A percentile compares a stretch with the other conserved stretches of the same genome.
Evolutionary conservation across 2,888 invertebrate genomes (phyloP).

Genomic region (Brachynemurus nebulosus): DNA sequence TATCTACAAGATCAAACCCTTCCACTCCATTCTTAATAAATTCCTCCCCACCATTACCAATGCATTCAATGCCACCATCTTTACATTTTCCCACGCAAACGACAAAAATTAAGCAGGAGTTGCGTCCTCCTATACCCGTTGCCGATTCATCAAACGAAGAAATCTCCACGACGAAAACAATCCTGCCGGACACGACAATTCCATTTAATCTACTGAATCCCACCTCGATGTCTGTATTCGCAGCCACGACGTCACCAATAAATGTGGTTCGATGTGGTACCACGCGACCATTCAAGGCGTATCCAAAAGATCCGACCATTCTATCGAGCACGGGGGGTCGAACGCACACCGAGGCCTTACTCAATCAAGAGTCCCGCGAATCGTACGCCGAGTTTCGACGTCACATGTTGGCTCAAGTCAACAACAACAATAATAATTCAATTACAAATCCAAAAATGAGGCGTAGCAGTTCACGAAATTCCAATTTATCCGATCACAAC

Average conservation of each 20-base stretch:
- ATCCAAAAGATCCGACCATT: slow-evolving; percentile 47
- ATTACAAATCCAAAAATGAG: slow-evolving; percentile 60
- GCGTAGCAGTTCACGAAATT: slow-evolving; percentile 27
- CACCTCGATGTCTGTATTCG: slow-evolving; percentile 2
- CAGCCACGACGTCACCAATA: slow-evolving; percentile 9
- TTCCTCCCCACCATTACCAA: slow-evolving; percentile 18
- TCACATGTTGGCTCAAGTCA: slow-evolving; percentile 51
- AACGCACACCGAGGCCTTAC: slow-evolving; percentile 31
- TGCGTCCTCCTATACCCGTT: background rate
- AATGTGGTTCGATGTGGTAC: slow-evolving; percentile 21
- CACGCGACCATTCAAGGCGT: slow-evolving; percentile 53
- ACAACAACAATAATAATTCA: slow-evolving; percentile 38
- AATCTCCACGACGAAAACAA: background rate
- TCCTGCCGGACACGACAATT: background rate
- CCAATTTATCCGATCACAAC: slow-evolving; percentile 7
- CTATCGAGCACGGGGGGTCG: background rate
- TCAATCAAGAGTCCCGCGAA: slow-evolving; percentile 45
- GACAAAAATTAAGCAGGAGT: background rate
- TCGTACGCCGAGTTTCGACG: slow-evolving; percentile 58
- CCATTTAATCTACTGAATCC: slow-evolving; percentile 3
- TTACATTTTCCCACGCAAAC: too few species aligned
- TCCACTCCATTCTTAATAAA: slow-evolving; percentile 15
- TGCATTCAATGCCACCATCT: slow-evolving; percentile 17
- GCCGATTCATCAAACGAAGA: background rate
- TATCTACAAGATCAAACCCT: slow-evolving; percentile 14